phyloP scores from a whole-genome alignment of 2,797 vertebrate species.

The Cichlasoma orientale region DNA sequence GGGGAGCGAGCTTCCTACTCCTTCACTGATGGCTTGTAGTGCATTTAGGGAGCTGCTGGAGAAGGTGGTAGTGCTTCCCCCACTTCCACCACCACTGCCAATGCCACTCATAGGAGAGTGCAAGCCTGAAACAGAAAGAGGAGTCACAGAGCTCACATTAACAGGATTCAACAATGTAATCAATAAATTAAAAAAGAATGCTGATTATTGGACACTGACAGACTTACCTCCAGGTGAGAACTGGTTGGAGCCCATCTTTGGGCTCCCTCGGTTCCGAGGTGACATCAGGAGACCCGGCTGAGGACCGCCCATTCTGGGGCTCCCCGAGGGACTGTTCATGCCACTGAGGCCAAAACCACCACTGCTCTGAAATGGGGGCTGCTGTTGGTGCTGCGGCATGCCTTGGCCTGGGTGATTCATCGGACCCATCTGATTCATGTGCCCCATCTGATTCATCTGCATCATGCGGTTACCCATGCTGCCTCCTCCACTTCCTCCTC shows the following conservation, averaged over 20 bases:
- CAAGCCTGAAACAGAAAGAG: conserved; percentile 77
- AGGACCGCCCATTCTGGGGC: conserved; percentile 87
- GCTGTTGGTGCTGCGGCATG: conserved; percentile 81
- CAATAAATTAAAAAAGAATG: not conserved
- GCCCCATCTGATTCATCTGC: conserved; percentile 79
- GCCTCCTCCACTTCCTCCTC: conserved; percentile 56
- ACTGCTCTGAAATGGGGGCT: conserved; percentile 87
- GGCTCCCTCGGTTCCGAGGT: conserved; percentile 91
- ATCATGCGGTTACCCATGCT: conserved; percentile 79
- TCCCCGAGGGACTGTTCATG: conserved; percentile 92
- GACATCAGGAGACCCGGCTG: conserved; percentile 93
- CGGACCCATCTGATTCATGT: conserved; percentile 75
- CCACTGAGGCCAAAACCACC: conserved; percentile 86
- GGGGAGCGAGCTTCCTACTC: conserved; percentile 92
- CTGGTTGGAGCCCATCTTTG: conserved; percentile 92
- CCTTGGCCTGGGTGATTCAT: conserved; percentile 77
- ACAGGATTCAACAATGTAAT: not conserved
- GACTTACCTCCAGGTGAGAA: conserved; percentile 93
- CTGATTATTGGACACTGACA: not conserved
- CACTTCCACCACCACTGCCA: conserved; percentile 75
- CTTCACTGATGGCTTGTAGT: conserved; percentile 97
- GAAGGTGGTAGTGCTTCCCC: conserved; percentile 86
- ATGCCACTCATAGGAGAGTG: conserved; percentile 93
- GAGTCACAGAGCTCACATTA: not conserved
- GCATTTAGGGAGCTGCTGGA: conserved; percentile 97